Evolutionary conservation across 2,888 invertebrate genomes (phyloP), one percentile per base, ranked within the genome.

Genomic region (Agonopterix arenella): DNA sequence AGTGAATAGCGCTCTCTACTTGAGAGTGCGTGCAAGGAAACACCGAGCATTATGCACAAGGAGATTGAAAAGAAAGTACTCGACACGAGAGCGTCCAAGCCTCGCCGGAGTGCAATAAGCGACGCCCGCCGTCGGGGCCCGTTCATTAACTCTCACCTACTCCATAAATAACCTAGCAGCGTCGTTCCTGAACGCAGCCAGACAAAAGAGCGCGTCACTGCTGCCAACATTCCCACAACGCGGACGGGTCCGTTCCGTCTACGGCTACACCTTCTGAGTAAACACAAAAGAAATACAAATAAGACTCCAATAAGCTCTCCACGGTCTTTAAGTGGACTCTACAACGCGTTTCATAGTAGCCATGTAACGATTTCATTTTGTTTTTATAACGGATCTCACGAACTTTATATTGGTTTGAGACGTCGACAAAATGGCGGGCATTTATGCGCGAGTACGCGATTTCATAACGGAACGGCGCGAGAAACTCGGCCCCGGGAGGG

Each of bases 21-120:
- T 64, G 62, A 70, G 75, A 80, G 82, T 83, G 82, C 83, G 83
- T 83, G 78, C 75, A 66, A 74, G 74, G 76, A 69, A 77, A 76
- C 80, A 76, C 73, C 70, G 68, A 72, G 79, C 81, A 85, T 85
- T 85, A 84, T 86, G 82, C 85, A 83, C 80, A 79, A 80, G 81
- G 73, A 79, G 79, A 78, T 81, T 85, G 85, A 84, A 84, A 82
- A 84, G 84, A 84, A 84, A 80, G 80, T 80, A 67, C 84, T 84
- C 76, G 73, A 84, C 76, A 76, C 68, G 75, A 84, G 84, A 75
- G 84, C 81, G 85, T 82, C 85, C 85, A 67, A 81, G 80, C 64
- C 79, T 70, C 74, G 68, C 56, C 73, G 28, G 80, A 83, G 84
- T 76, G 84, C 81, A 82, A 85, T 84, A 81, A 84, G 77, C 83